These are phyloP conservation scores for Girardinichthys multiradiatus DNA, from an alignment of 2,113 vertebrate species.

Conservation along the genomic window DNA sequence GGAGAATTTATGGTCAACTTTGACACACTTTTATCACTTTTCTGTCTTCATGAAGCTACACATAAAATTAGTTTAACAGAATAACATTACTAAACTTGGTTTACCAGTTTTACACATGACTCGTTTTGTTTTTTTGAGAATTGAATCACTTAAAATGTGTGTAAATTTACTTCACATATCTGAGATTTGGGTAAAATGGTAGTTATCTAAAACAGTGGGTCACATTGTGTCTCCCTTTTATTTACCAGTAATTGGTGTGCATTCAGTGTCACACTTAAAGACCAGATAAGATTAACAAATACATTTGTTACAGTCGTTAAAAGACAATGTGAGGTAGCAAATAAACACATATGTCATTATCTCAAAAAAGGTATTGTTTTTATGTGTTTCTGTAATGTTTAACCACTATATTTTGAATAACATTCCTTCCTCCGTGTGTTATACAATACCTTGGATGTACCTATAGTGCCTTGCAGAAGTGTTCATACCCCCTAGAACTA, in stretches of 20 bases:
- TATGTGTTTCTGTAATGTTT: too few species aligned
- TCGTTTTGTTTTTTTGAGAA: constrained; percentile 3
- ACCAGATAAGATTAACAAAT: not conserved
- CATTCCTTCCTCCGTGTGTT: not conserved
- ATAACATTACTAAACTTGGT: constrained; percentile 56
- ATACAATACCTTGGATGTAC: not conserved
- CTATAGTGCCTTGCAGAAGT: not conserved
- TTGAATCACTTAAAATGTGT: not conserved
- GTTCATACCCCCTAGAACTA: too few species aligned
- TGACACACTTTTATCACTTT: not conserved
- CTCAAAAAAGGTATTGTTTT: too few species aligned
- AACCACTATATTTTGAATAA: not conserved
- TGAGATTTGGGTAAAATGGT: not conserved
- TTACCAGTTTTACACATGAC: constrained; percentile 23
- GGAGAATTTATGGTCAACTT: not conserved
- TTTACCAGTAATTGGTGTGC: not conserved
- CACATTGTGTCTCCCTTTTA: not conserved
- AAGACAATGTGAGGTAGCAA: not conserved
- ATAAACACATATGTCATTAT: not conserved
- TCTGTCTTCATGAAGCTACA: constrained; percentile 29
- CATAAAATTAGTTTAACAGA: constrained; percentile 28
- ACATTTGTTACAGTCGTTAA: not conserved
- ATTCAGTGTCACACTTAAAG: not conserved
- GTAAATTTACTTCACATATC: not conserved
- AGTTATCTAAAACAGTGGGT: not conserved